Evolutionary conservation across 2,113 vertebrate genomes (phyloP), one percentile per base, ranked within the genome.

Genomic region (Amazona vittata): DNA sequence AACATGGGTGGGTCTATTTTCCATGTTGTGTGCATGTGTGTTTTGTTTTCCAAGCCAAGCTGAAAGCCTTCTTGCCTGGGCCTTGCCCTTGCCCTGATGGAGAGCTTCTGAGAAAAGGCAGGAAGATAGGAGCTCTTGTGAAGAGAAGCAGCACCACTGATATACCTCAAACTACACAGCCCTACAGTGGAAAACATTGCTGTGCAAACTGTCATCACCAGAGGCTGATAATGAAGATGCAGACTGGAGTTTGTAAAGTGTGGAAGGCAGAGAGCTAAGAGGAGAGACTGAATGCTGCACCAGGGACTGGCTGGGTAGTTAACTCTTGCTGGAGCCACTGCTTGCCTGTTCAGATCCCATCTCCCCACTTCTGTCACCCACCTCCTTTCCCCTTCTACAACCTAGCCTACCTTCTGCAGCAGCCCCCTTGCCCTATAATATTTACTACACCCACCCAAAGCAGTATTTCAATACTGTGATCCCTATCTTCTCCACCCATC

Each of bases 171-270:
- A 28, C 59, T 46, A 37, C 69, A 28, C n/a, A 63, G 60, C 59
- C 25, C 59, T 7, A 29, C 74, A 57, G 44, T 60, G 93, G 96
- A 93, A 97, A 96, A 97, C 93, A 90, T 73, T 70, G 83, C 92
- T 11, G 80, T 62, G 85, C 59, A 12, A 79, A 20, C 53, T 96
- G 95, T 95, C 94, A 96, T 90, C 94, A 6, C 96, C 25, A 4
- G 12, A 28, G 55, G 65, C 90, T 84, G 95, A 94, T 86, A 94
- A 81, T 13, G 79, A 90, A 62, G 65, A 62, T 53, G 10, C 57
- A 39, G 86, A 31, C 53, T 44, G 75, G 37, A 46, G 49, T 31
- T n/a, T 47, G 46, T 6, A 21, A 50, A 67, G 65, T 6, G 65
- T 15, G 68, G 76, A 89, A 86, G 84, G 71, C 62, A n/a, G 46